Percentiles rank a stretch among this genome's conserved stretches.
Evolutionary conservation across 2,888 invertebrate species (phyloP).

Genomic region (Entomobrya proxima): DNA sequence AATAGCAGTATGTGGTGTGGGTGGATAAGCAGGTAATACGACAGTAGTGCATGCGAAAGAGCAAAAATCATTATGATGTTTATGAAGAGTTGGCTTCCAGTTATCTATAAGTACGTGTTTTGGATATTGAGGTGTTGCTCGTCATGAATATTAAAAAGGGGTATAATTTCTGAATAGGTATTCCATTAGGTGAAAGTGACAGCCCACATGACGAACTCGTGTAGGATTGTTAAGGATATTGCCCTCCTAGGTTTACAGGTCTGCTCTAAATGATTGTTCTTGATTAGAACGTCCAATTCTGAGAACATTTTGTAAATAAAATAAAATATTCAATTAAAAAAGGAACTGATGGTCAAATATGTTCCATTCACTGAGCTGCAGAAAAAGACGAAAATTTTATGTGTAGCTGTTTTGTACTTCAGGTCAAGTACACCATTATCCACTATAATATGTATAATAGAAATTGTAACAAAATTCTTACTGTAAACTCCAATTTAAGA

Average conservation of each 20-base stretch:
- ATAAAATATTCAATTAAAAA: no score
- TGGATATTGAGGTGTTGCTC: background rate
- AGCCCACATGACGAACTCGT: background rate
- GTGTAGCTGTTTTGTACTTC: no score
- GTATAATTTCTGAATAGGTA: background rate
- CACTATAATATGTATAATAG: no score
- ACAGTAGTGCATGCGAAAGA: background rate
- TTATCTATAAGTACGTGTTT: constrained; percentile 30
- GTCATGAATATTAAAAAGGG: constrained; percentile 22
- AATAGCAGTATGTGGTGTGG: background rate
- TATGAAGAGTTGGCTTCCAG: background rate
- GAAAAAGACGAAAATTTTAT: no score
- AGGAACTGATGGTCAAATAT: no score
- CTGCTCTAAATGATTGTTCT: no score
- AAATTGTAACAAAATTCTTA: background rate
- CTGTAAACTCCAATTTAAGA: background rate
- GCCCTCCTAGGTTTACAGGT: no score
- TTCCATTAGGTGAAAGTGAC: background rate
- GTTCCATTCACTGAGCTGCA: no score
- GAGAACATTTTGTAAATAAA: no score
- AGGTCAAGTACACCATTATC: no score
- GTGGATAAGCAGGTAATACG: background rate
- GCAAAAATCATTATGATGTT: background rate
- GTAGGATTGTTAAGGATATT: no score
- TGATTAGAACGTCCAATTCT: no score